Base-by-base conservation (phyloP, 2,797 vertebrate genomes). In the Valencia hispanica region DNA sequence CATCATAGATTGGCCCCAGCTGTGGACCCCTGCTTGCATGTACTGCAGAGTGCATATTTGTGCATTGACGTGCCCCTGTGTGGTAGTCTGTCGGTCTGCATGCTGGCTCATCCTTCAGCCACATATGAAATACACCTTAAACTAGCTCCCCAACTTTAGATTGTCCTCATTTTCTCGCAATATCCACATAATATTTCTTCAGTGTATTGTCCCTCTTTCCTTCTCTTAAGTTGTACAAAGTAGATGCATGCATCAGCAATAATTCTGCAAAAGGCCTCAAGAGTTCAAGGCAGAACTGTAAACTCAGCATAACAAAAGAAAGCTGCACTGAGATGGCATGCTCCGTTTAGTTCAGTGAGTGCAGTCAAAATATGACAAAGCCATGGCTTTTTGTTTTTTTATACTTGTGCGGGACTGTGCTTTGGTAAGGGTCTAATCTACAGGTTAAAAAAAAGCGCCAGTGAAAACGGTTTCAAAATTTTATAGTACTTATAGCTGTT, bases 1-100 rank as follows among this genome's bases (percentile, higher is more conserved):
- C 80, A 71, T 73, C 77, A 84, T 85, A 84, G 89, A 90, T 73
- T 14, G 50, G 68, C 66, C 77, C 59, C 87, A 85, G 86, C 88
- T 90, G 84, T 78, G 79, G 76, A 82, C 63, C 70, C 55, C 65
- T 32, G 70, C 74, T 55, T n/a, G 25, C 0, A 5, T 30, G 66
- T 22, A 36, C 39, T 10, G 11, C 5, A 63, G 66, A 20, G 55
- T 70, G 73, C 20, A 43, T 63, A 48, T 36, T 57, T 45, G 53
- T 59, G 50, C 51, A 71, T 74, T 27, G 32, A 61, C 51, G 3
- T 1, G n/a, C 65, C 61, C 59, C 18, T 59, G 73, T 72, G 72
- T 73, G 79, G n/a, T 72, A 48, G 11, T 77, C 39, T 0, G 47
- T 72, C 34, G 73, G 41, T 68, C 32, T 75, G 68, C 66, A 30